Evolutionary conservation across 1,140 invertebrate genomes (phyloP), one percentile per base, ranked within the genome.

Genomic region (Oedothorax gibbosus): DNA sequence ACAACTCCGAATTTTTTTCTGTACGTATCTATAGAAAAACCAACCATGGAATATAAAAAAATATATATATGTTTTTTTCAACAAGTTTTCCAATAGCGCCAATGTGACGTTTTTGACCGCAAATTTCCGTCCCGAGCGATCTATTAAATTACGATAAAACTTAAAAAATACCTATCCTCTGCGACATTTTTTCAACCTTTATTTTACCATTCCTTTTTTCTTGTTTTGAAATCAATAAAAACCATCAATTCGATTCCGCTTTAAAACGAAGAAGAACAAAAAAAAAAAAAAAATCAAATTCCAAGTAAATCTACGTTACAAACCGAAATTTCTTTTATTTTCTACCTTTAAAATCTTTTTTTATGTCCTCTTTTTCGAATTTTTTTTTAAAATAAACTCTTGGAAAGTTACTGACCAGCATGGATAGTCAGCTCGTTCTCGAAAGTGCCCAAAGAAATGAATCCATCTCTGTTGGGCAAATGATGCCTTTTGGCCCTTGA

Each of bases 71-170:
- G 49, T 71, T 54, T 20, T 20, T 66, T 71, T 18, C 69, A n/a
- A 15, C 15, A 1, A 18, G 9, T 77, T 77, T 20, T 50, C 50
- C 75, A 20, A 77, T 77, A 64, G 57, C 60, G 35, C 75, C 60
- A 51, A 73, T 73, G 53, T 20, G 20, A 73, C 57, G 57, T 62
- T 65, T 64, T 65, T 77, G 60, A 77, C 75, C 75, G 50, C 75
- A 77, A 77, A 77, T 65, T 77, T 51, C 50, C 65, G 57, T 77
- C 57, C 75, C 57, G 9, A 51, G 60, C 60, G 75, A 77, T 77
- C 75, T 77, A 77, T 77, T 77, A 77, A 77, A 77, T 77, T 77
- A 77, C 57, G 75, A 77, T 77, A 77, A 77, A 77, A 65, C 21
- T 64, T 35, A 54, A 65, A 75, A 56, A 57, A 57, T 75, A 21